Evolutionary conservation across 2,113 vertebrate genomes (phyloP).

Genomic region (Elephantulus edwardii): DNA sequence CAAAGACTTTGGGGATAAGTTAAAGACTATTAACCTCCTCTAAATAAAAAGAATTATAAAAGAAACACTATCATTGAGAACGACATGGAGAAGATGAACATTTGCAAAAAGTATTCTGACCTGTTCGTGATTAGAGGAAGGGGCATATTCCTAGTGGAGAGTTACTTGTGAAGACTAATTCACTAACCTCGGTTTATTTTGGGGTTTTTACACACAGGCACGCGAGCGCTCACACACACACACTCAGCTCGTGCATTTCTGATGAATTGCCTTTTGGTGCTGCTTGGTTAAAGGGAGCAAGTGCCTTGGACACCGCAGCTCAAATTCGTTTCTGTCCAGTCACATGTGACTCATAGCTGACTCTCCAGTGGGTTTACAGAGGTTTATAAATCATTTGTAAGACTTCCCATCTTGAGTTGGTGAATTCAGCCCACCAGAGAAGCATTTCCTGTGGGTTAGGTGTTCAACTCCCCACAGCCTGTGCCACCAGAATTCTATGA

Average conservation of each 20-base stretch:
- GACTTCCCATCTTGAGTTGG: too few species aligned
- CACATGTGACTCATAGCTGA: too few species aligned
- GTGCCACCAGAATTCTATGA: too few species aligned
- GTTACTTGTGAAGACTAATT: background rate
- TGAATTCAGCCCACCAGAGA: too few species aligned
- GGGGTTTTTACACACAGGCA: too few species aligned
- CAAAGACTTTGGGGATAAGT: background rate
- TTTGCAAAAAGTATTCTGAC: background rate
- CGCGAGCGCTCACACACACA: too few species aligned
- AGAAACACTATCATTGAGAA: slow-evolving; percentile 62
- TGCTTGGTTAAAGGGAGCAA: background rate
- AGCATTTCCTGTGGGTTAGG: too few species aligned
- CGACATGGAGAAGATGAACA: background rate
- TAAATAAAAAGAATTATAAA: slow-evolving; percentile 59
- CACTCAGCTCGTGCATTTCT: background rate
- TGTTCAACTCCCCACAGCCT: too few species aligned
- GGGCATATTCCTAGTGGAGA: background rate
- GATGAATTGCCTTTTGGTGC: background rate
- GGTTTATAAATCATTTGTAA: too few species aligned
- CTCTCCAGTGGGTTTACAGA: too few species aligned
- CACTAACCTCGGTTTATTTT: background rate
- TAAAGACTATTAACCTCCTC: slow-evolving; percentile 59
- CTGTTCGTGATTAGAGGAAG: too few species aligned
- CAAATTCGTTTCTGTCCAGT: too few species aligned
- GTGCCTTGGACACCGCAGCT: rapidly evolving